These are phyloP conservation scores for Eristalis intricaria DNA, from an alignment of 2,888 invertebrate species.

Conservation along the genomic window DNA sequence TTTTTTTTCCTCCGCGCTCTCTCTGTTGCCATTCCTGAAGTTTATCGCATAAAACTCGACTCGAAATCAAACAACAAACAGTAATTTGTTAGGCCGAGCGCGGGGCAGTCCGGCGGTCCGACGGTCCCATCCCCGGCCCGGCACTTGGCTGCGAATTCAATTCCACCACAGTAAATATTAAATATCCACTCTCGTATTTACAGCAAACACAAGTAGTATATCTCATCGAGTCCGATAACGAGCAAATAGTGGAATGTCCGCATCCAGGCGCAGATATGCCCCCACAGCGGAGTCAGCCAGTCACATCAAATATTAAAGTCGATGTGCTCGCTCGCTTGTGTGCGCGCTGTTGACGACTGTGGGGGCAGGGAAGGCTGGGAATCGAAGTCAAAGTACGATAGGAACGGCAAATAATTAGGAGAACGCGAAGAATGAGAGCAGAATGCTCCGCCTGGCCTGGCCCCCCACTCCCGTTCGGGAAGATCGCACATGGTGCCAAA, in stretches of 20 bases:
- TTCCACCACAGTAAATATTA: conserved; percentile 66
- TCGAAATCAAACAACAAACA: conserved; percentile 66
- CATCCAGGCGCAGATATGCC: conserved; percentile 20
- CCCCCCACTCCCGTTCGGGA: neutral
- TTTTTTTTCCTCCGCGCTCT: neutral
- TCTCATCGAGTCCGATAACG: conserved; percentile 60
- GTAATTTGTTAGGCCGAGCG: conserved; percentile 51
- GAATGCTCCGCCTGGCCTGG: neutral
- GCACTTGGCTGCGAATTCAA: conserved; percentile 52
- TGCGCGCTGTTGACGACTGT: neutral
- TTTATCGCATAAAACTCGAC: conserved; percentile 6
- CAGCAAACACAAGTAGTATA: conserved; percentile 54
- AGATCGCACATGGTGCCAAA: conserved; percentile 35
- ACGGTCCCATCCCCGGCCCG: neutral
- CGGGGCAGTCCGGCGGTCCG: neutral
- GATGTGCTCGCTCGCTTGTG: no score
- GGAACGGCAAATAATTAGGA: conserved; percentile 45
- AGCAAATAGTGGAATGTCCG: conserved; percentile 67
- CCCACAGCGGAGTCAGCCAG: conserved; percentile 1
- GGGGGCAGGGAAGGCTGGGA: neutral
- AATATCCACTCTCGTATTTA: conserved; percentile 64
- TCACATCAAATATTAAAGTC: conserved; percentile 63
- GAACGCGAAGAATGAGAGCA: conserved; percentile 23
- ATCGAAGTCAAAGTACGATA: conserved; percentile 51
- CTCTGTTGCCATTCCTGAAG: neutral